Evolutionary conservation across 1,140 invertebrate genomes (phyloP), one percentile per base, ranked within the genome.

Genomic region (Artemia franciscana): DNA sequence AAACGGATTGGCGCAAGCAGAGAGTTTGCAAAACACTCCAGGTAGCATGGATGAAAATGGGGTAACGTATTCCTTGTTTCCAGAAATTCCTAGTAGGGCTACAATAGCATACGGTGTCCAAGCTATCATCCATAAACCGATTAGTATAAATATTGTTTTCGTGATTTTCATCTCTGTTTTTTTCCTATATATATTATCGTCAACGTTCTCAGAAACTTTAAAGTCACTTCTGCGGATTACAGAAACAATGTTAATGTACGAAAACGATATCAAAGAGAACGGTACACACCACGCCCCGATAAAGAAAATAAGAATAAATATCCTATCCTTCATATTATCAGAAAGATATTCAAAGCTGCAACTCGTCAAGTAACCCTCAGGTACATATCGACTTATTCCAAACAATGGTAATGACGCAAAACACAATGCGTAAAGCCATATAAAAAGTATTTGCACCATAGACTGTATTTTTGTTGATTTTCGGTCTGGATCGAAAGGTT

Each of bases 311-410:
- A 84, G 78, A 64, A 85, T 84, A 24, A 74, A 73, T 18, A 67
- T 64, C 62, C 67, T 60, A 58, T 67, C 71, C 25, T 60, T 64
- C 1, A 68, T 28, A 2, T 68, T 67, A n/a, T 65, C 66, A 0
- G 70, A 79, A 3, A 88, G 72, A 67, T 88, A 88, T 69, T 88
- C 84, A 66, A 85, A 88, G 64, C 84, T 85, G 72, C 85, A 89
- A 66, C 82, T 84, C 5, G 84, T 86, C 58, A 87, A 72, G 64
- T 80, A 85, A 5, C 84, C 84, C 73, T 88, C 85, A 2, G 84
- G 83, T 9, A 84, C 81, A 72, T 87, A 88, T 4, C 75, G 74
- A 4, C 83, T 81, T 12, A 84, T 75, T 5, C 82, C 82, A 24
- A 84, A 76, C 0, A 84, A 75, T 0, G 85, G 86, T 58, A 84